Base-by-base conservation (phyloP, 1,140 invertebrate genomes). In the Meloidogyne hapla region DNA sequence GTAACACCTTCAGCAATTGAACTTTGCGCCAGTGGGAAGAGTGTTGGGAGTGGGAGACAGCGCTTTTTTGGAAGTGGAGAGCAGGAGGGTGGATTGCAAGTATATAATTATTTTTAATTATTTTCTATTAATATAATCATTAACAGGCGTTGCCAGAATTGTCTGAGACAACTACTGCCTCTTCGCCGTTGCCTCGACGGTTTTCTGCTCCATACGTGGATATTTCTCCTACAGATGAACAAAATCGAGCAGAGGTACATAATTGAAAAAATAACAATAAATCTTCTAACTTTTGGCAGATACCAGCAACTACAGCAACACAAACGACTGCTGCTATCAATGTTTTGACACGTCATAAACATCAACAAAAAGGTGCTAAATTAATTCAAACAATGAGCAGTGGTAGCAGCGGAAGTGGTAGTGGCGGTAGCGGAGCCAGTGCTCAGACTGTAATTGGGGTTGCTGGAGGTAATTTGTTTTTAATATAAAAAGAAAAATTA, bases 361-460 rank as follows among this genome's bases (percentile, higher is more conserved):
- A 66, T 9, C 38, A 42, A 66, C 65, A 66, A 33, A 66, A 66
- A 9, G 38, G 65, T 42, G 65, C 65, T 66, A 33, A 23, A 33
- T 66, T 66, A 61, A 61, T 73, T n/a, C 48, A 56, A 56, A 56
- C 76, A 38, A 77, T 76, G 40, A 77, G 76, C 38, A 76, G 69
- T 45, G 69, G 42, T n/a, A 76, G 75, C 26, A 65, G 69, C 48
- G 65, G 71, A 18, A 68, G 74, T 38, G 75, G 62, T 4, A 56
- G 71, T 56, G 48, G 65, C 25, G 76, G 56, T 69, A 83, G 82
- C 74, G 67, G 74, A 62, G 45, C 28, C 26, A 81, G 69, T 71
- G 68, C 48, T 45, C 64, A 21, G 38, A 77, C 61, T 38, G 78
- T 62, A 9, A 25, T 76, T n/a, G 74, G 23, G 21, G 21, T 33